Evolutionary conservation across 2,888 invertebrate genomes (phyloP).

Genomic region (Eristalis arbustorum): DNA sequence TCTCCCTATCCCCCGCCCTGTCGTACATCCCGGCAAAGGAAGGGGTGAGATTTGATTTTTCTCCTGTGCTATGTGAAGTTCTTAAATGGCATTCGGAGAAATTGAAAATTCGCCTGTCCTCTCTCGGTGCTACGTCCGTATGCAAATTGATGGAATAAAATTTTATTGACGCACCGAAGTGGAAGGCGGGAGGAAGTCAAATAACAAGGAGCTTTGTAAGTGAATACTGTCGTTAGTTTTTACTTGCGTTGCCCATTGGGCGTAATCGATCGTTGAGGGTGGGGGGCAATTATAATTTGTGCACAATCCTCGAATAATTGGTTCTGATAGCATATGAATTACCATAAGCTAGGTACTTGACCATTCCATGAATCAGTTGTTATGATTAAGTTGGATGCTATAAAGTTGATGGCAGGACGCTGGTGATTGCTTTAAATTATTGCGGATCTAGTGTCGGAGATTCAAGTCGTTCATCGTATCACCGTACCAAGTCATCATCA

Average conservation of each 20-base stretch:
- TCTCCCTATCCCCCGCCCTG: neutral
- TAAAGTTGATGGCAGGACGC: no score
- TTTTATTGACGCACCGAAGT: constrained; percentile 34
- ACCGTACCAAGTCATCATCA: no score
- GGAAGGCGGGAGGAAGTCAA: constrained; percentile 5
- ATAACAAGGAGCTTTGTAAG: constrained; percentile 26
- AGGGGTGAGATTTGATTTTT: constrained; percentile 26
- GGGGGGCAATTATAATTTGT: constrained; percentile 11
- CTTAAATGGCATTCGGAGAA: constrained; percentile 41
- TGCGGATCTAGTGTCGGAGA: no score
- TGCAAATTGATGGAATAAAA: constrained; percentile 52
- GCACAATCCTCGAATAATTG: neutral
- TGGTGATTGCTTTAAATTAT: no score
- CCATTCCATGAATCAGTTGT: neutral
- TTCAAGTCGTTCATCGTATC: no score
- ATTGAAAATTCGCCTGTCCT: constrained; percentile 43
- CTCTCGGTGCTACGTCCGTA: constrained; percentile 28
- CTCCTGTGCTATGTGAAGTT: neutral
- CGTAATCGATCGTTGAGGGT: neutral
- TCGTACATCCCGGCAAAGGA: neutral
- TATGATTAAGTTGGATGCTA: no score
- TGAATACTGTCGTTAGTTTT: constrained; percentile 36
- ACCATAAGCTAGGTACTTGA: neutral
- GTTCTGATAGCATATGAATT: neutral
- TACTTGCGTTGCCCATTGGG: constrained; percentile 2